Evolutionary conservation across 2,888 invertebrate genomes (phyloP).

Genomic region (Sericinus montela): DNA sequence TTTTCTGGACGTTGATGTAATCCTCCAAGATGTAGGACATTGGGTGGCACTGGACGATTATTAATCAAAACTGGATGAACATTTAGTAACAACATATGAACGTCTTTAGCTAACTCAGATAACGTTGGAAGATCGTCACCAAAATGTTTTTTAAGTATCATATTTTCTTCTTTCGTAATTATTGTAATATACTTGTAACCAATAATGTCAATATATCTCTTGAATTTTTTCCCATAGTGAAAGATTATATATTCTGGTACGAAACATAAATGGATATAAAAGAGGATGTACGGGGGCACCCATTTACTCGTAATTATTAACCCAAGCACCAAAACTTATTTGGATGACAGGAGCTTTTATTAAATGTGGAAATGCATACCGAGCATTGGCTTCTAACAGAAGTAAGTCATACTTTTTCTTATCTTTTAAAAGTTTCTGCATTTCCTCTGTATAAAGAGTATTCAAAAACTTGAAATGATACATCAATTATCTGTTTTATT

Average conservation of each 20-base stretch:
- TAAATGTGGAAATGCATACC: conserved; percentile 35
- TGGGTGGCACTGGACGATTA: conserved; percentile 26
- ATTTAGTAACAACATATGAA: conserved; percentile 41
- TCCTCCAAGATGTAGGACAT: conserved; percentile 40
- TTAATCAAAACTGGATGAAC: conserved; percentile 37
- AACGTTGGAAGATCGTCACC: conserved; percentile 26
- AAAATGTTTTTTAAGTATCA: conserved; percentile 25
- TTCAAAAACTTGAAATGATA: conserved; percentile 22
- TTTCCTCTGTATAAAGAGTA: conserved; percentile 20
- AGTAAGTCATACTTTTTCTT: conserved; percentile 24
- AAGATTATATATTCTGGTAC: conserved; percentile 28
- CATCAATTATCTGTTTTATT: conserved; percentile 1
- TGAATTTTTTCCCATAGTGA: conserved; percentile 32
- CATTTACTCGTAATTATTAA: conserved; percentile 27
- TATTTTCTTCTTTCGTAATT: conserved; percentile 22
- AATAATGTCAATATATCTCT: conserved; percentile 12
- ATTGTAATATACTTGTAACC: neutral
- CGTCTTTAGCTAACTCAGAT: conserved; percentile 26
- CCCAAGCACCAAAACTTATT: conserved; percentile 36
- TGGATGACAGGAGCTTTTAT: conserved; percentile 45
- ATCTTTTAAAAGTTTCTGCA: conserved; percentile 24
- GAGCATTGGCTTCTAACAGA: conserved; percentile 35
- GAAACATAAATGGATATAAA: conserved; percentile 25
- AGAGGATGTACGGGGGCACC: conserved; percentile 30
- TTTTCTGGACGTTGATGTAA: conserved; percentile 34